phyloP scores from a whole-genome alignment of 1,140 invertebrate species.

The Platyscapa corneri region DNA sequence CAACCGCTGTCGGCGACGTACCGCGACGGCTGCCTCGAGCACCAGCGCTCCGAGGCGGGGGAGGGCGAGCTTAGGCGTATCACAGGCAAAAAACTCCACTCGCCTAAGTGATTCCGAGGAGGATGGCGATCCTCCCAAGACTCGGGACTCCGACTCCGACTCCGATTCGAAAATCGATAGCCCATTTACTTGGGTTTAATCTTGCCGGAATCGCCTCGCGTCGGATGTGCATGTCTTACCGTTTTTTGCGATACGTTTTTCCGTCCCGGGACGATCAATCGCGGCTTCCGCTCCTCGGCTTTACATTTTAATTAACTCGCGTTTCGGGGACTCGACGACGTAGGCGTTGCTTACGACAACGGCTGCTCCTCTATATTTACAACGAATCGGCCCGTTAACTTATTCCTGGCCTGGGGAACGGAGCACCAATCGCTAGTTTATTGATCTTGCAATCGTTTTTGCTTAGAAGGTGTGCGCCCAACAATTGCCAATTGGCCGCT shows the following conservation, averaged over 20 bases:
- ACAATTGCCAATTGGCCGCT: no score
- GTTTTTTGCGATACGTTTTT: background rate
- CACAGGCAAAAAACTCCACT: background rate
- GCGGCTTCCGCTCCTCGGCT: background rate
- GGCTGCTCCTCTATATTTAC: background rate
- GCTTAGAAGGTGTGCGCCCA: no score
- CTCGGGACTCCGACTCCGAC: no score
- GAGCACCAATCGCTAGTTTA: background rate
- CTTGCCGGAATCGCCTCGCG: background rate
- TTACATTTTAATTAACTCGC: conserved; percentile 18
- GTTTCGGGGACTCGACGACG: background rate
- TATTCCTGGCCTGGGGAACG: background rate
- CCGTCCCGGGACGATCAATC: background rate
- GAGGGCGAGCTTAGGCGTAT: no score
- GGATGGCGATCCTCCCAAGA: background rate
- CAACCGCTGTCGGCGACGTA: no score
- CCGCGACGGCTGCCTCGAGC: no score
- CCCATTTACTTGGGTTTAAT: background rate
- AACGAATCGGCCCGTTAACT: background rate
- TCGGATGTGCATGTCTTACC: background rate
- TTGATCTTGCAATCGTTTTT: no score
- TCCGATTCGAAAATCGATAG: conserved; percentile 6
- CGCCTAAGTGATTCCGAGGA: background rate
- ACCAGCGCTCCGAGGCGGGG: no score
- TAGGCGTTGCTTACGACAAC: background rate